Percentiles rank a stretch among this genome's conserved stretches.
Evolutionary conservation across 2,888 invertebrate genomes (phyloP).

Genomic region (Caenorhabditis becei): DNA sequence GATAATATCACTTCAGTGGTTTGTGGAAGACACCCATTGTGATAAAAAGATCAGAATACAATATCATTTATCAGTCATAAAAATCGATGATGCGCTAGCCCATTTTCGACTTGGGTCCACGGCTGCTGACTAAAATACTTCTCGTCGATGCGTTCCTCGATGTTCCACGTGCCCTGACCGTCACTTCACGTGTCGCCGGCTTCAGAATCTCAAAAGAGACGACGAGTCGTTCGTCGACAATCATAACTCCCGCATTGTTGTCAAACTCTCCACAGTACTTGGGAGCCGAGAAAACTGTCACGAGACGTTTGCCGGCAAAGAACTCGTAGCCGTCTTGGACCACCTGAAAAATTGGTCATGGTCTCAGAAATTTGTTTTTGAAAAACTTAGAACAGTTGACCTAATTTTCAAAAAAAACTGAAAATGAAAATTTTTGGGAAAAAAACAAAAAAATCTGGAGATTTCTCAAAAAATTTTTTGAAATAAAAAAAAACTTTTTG

Average conservation of each 20-base stretch:
- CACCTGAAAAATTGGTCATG: constrained; percentile 54
- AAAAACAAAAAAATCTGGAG: no score
- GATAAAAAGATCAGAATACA: constrained; percentile 7
- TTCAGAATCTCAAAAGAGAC: constrained; percentile 60
- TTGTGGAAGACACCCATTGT: background rate
- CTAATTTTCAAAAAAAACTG: no score
- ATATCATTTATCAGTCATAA: constrained; percentile 1
- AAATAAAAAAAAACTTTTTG: no score
- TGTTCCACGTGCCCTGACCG: constrained; percentile 28
- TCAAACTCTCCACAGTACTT: constrained; percentile 72
- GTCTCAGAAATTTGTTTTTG: no score
- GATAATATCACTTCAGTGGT: no score
- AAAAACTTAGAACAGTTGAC: no score
- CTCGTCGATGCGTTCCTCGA: constrained; percentile 10
- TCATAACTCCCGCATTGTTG: constrained; percentile 70
- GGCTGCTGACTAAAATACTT: constrained; percentile 34
- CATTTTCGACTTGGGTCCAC: constrained; percentile 32
- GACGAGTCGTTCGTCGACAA: constrained; percentile 59
- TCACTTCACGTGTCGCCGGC: constrained; percentile 34
- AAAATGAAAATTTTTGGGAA: no score
- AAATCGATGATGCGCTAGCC: no score
- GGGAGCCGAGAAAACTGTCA: constrained; percentile 68
- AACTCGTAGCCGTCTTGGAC: constrained; percentile 70
- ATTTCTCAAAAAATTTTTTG: no score
- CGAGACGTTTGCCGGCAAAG: constrained; percentile 58